phyloP scores from a whole-genome alignment of 2,888 invertebrate species.

The Erynnis tages region DNA sequence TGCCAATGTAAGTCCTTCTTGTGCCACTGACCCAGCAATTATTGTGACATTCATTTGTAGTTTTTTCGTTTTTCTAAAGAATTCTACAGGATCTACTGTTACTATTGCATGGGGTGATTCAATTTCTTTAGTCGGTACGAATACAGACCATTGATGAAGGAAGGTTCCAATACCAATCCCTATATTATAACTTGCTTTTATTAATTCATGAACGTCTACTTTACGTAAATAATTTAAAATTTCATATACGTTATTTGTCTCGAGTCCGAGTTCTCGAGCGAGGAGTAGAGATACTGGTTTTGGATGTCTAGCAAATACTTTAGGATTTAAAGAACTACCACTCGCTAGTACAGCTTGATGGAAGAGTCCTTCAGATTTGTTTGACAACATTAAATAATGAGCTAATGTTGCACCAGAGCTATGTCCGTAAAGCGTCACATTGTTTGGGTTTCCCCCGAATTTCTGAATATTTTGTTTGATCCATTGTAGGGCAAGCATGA shows the following conservation, averaged over 20 bases:
- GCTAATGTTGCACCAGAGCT: slow-evolving; percentile 50
- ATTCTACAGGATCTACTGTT: slow-evolving; percentile 45
- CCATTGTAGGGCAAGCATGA: slow-evolving; percentile 46
- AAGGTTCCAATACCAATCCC: too few relatives aligned
- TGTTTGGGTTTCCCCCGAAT: slow-evolving; percentile 47
- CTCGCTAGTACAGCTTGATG: slow-evolving; percentile 37
- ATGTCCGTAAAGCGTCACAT: slow-evolving; percentile 47
- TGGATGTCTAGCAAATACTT: too few relatives aligned
- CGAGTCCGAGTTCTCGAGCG: slow-evolving; percentile 30
- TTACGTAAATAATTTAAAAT: slow-evolving; percentile 31
- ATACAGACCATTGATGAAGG: slow-evolving; percentile 36
- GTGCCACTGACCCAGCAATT: slow-evolving; percentile 52
- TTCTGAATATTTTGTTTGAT: slow-evolving; percentile 43
- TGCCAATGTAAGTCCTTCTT: slow-evolving; percentile 43
- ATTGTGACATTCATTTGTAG: slow-evolving; percentile 51
- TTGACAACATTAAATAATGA: slow-evolving; percentile 43
- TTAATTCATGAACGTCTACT: slow-evolving; percentile 34
- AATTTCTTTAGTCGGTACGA: slow-evolving; percentile 56
- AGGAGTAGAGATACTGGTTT: slow-evolving; percentile 32
- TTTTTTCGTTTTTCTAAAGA: slow-evolving; percentile 42
- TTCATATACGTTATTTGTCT: slow-evolving; percentile 20
- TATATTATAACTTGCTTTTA: slow-evolving; percentile 30
- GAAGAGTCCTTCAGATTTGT: slow-evolving; percentile 40
- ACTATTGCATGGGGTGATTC: slow-evolving; percentile 43
- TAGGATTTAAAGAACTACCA: slow-evolving; percentile 39